Percentiles rank a stretch among this genome's conserved stretches.
Evolutionary conservation across 2,888 invertebrate genomes (phyloP).

Genomic region (Chrysolina oricalcia): DNA sequence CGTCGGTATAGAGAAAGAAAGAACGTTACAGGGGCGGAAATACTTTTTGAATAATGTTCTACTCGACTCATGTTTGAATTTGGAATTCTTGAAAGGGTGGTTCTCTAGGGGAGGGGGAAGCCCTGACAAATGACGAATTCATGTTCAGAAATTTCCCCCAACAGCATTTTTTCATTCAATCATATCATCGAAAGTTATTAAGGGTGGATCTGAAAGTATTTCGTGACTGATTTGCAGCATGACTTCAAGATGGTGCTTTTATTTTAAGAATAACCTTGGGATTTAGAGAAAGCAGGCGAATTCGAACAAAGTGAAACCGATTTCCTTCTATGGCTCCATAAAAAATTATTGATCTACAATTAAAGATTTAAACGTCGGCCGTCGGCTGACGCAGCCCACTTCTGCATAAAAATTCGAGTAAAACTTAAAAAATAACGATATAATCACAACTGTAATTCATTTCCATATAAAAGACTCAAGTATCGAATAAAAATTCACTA

Average conservation of each 20-base stretch:
- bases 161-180: too few relatives aligned
- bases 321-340: constrained; percentile 11
- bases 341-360: constrained; percentile 51
- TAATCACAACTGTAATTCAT: constrained; percentile 66
- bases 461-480: constrained; percentile 63
- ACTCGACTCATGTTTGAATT: too few relatives aligned
- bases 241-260: background rate
- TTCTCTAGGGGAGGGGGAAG: too few relatives aligned
- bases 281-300: background rate
- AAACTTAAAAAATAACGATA: constrained; percentile 64
- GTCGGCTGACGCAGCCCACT: constrained; percentile 57
- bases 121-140: too few relatives aligned
- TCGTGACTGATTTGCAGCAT: too few relatives aligned
- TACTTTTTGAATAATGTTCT: too few relatives aligned
- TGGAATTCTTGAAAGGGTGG: too few relatives aligned
- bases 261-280: background rate
- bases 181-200: too few relatives aligned
- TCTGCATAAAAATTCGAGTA: constrained; percentile 64
- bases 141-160: too few relatives aligned
- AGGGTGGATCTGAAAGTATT: too few relatives aligned
- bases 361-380: constrained; percentile 45
- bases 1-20: too few relatives aligned
- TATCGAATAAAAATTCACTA: constrained; percentile 67
- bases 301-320: background rate
- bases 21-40: too few relatives aligned